Percentiles rank a stretch among this genome's conserved stretches.
phyloP scores from a whole-genome alignment of 2,113 vertebrate genomes.

The Calidris pygmaea region DNA sequence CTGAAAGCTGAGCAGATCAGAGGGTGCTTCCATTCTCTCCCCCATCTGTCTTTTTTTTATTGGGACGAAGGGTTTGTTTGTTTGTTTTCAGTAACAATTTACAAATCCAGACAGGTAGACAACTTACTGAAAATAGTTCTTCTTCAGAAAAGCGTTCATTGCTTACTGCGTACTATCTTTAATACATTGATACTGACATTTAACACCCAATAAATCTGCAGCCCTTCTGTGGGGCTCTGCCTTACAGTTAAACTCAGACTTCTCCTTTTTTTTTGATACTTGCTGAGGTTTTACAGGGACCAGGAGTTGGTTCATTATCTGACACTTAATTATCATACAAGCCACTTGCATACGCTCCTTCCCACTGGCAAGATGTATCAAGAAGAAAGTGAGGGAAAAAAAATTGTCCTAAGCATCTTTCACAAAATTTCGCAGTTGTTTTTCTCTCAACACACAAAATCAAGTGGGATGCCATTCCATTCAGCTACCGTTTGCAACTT shows the following conservation, averaged over 20 bases:
- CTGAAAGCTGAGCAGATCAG: conserved; percentile 45
- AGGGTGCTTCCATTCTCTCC: neutral
- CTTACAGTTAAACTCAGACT: conserved; percentile 14
- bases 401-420: neutral
- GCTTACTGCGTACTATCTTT: conserved; percentile 51
- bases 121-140: conserved; percentile 65
- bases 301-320: neutral
- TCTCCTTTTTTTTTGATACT: conserved; percentile 29
- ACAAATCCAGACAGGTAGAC: conserved; percentile 50
- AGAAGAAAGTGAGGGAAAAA: neutral
- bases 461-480: neutral
- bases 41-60: neutral
- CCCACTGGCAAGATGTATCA: neutral
- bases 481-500: neutral
- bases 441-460: neutral
- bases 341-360: neutral
- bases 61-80: neutral
- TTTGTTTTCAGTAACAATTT: conserved; percentile 44
- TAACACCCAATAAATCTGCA: conserved; percentile 68
- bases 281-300: neutral
- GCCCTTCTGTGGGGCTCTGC: conserved; percentile 8
- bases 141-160: conserved; percentile 66
- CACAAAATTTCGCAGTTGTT: neutral
- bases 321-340: conserved; percentile 7
- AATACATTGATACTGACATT: conserved; percentile 70